These are phyloP conservation scores for Harpalus rubripes DNA, from an alignment of 2,888 invertebrate genomes.

Conservation along the genomic window DNA sequence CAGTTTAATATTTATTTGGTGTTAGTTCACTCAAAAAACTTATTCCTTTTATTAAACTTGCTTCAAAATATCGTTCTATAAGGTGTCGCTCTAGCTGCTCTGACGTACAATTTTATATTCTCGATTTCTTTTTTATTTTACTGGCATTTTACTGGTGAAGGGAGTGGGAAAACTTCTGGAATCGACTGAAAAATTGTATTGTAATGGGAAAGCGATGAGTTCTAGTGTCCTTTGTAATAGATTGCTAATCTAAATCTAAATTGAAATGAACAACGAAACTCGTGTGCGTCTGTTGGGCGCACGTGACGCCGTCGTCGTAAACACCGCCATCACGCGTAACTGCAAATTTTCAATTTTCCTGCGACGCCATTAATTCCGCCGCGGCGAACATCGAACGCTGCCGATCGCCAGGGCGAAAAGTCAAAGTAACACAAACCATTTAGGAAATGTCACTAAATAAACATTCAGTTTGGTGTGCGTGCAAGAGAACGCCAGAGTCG, in stretches of 20 bases:
- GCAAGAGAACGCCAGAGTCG: background rate
- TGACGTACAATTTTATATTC: too few species aligned
- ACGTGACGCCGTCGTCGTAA: constrained; percentile 48
- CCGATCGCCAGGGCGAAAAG: constrained; percentile 48
- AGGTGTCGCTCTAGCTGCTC: too few species aligned
- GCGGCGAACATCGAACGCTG: constrained; percentile 45
- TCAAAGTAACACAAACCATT: constrained; percentile 66
- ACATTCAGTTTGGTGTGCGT: constrained; percentile 59
- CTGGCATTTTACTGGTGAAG: too few species aligned
- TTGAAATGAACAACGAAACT: background rate
- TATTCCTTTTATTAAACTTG: too few species aligned
- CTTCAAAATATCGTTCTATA: too few species aligned
- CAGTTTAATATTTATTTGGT: too few species aligned
- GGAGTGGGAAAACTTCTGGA: too few species aligned
- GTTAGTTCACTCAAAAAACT: too few species aligned
- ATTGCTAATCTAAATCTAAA: constrained; percentile 32
- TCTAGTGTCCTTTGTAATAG: background rate
- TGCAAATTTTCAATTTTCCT: constrained; percentile 65
- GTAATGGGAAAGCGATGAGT: background rate
- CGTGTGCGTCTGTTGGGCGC: constrained; percentile 1
- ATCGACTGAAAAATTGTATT: too few species aligned
- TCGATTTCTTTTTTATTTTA: too few species aligned
- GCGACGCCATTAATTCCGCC: constrained; percentile 57
- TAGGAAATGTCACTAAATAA: constrained; percentile 65
- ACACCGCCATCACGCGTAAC: constrained; percentile 49